Evolutionary conservation across 37 sponge, comb jelly and placozoan genomes (phyloP), one percentile per base, ranked within the genome.

Genomic region (Chondrilla cf. caribensis): DNA sequence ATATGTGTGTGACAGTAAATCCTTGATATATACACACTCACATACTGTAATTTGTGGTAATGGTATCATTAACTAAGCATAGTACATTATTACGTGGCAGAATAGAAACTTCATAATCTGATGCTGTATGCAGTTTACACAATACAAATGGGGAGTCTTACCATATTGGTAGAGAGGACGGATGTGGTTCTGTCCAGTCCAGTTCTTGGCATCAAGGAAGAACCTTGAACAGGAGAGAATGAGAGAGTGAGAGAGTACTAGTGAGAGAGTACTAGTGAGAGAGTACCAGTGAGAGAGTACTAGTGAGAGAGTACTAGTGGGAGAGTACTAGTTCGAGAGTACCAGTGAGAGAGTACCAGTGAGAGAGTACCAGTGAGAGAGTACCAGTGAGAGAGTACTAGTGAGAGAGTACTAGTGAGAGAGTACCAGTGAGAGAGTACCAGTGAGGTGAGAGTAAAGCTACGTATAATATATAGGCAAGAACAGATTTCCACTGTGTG

Each of bases 161-260:
- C 71, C 71, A 70, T 70, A 33, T 18, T 70, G 71, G 18, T 70
- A 70, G 39, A 70, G 71, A 8, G 71, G 71, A 5, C 39, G 39
- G 38, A 70, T 70, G 71, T 70, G 60, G 54, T 62, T 8, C 36
- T 83, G 43, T 7, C 84, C 84, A 1, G 2, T 31, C 75, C 42
- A 44, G 33, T 83, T 72, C 31, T 26, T 44, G 33, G 84, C 76
- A 73, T 83, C 84, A 22, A 83, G 68, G 58, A 83, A 83, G 59
- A 72, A 79, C 9, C 79, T 79, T 6, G 2, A 18, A 38, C 11
- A 29, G 6, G 64, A 26, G 29, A 22, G 64, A 60, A 22, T 19
- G 64, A 60, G 28, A 60, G 64, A 28, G 64, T 7, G 24, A 60
- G 29, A 60, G 64, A 26, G 29, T 21, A 22, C 5, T 9, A 28